These are phyloP conservation scores for Anniella stebbinsi DNA, from an alignment of 2,797 vertebrate genomes.

Conservation along the genomic window DNA sequence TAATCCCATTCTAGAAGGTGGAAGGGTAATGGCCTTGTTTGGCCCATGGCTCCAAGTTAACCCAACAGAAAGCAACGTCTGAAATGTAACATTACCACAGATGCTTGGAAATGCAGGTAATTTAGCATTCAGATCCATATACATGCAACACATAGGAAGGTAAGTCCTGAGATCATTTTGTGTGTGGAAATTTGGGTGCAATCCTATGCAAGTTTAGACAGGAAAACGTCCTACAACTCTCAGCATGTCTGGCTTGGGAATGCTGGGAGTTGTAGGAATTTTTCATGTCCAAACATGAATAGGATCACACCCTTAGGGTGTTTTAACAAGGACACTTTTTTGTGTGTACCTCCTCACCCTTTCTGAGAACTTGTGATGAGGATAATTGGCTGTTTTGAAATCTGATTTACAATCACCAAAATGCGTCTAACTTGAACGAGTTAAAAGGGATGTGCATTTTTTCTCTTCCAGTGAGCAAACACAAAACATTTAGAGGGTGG, in stretches of 20 bases:
- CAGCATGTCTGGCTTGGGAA: too few species aligned
- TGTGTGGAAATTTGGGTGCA: not conserved
- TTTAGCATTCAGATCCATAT: not conserved
- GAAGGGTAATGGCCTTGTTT: not conserved
- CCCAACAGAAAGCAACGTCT: not conserved
- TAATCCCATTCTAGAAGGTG: not conserved
- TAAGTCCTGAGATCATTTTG: not conserved
- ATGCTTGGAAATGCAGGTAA: not conserved
- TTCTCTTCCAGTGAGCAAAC: not conserved
- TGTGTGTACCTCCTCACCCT: not conserved
- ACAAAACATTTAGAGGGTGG: not conserved
- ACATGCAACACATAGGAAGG: not conserved
- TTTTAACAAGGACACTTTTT: not conserved
- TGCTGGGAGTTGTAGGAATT: too few species aligned
- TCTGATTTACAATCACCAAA: not conserved
- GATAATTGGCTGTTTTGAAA: not conserved
- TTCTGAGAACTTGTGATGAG: not conserved
- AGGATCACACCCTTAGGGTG: not conserved
- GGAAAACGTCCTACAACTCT: too few species aligned
- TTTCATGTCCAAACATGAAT: too few species aligned
- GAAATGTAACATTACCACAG: not conserved
- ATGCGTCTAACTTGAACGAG: not conserved
- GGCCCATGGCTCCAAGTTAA: not conserved
- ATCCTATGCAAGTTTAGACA: too few species aligned
- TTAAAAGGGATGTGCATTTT: not conserved